Percentiles rank a stretch among this genome's conserved stretches.
These are phyloP conservation scores for Brassicogethes aeneus DNA, from an alignment of 2,888 invertebrate genomes.

Conservation along the genomic window DNA sequence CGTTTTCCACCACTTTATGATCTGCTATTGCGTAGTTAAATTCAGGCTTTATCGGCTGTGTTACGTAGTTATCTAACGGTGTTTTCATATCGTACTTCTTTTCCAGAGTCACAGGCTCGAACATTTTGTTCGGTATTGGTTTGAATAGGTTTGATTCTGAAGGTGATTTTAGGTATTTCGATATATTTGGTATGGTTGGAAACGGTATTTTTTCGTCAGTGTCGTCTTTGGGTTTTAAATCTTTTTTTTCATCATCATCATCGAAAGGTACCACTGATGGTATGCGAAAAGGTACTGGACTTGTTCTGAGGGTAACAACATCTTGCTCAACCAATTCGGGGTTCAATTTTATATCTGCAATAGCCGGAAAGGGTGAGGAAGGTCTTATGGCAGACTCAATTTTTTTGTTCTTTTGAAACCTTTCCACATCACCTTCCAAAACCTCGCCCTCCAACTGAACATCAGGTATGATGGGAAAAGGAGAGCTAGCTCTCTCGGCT, in stretches of 20 bases:
- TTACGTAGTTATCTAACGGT: slow-evolving; percentile 11
- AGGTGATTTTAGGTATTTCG: slow-evolving; percentile 25
- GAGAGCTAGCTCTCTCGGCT: slow-evolving; percentile 20
- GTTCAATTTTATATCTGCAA: slow-evolving; percentile 30
- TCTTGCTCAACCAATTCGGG: slow-evolving; percentile 33
- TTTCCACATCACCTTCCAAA: slow-evolving; percentile 19
- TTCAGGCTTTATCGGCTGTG: slow-evolving; percentile 26
- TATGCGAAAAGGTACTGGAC: slow-evolving; percentile 24
- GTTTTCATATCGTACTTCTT: slow-evolving; percentile 24
- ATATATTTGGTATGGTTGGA: slow-evolving; percentile 29
- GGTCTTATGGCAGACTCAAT: slow-evolving; percentile 19
- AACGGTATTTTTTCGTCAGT: slow-evolving; percentile 17
- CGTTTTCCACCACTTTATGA: slow-evolving; percentile 26
- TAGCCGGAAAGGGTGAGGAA: slow-evolving; percentile 31
- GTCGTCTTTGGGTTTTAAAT: slow-evolving; percentile 6
- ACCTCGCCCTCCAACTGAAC: slow-evolving; percentile 22
- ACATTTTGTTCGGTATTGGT: slow-evolving; percentile 17
- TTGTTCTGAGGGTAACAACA: slow-evolving; percentile 26
- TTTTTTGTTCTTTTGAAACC: slow-evolving; percentile 17
- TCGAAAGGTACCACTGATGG: slow-evolving; percentile 10
- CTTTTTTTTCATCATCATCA: slow-evolving; percentile 3
- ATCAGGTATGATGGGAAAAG: slow-evolving; percentile 29
- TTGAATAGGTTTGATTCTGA: slow-evolving; percentile 22
- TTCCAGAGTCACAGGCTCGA: slow-evolving; percentile 23
- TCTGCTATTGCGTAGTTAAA: slow-evolving; percentile 31